Conservation (phyloP, 2,888 invertebrate genomes). For the Parelbella ahira region DNA sequence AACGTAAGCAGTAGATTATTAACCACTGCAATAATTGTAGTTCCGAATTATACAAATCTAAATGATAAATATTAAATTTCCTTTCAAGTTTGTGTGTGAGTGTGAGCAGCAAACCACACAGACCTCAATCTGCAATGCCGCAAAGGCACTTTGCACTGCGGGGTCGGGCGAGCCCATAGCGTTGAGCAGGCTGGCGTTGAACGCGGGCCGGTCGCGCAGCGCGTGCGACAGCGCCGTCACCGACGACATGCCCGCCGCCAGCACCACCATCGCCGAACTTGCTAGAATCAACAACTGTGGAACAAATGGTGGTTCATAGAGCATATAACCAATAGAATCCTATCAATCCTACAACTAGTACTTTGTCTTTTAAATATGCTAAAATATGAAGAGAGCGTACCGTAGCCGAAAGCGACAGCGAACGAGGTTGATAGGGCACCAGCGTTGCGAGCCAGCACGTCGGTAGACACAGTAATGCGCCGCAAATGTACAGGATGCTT, state of each 20-base stretch:
- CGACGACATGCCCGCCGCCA: conserved; percentile 55
- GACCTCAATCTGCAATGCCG: conserved; percentile 68
- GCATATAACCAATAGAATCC: no score
- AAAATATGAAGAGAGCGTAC: conserved; percentile 33
- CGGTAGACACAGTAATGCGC: conserved; percentile 62
- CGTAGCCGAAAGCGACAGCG: conserved; percentile 47
- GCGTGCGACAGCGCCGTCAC: conserved; percentile 48
- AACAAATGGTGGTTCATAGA: no score
- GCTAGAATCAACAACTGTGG: conserved; percentile 55
- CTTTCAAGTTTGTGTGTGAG: no score
- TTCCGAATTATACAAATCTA: no score
- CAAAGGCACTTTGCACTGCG: conserved; percentile 54
- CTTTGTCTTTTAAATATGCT: no score
- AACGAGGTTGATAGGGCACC: conserved; percentile 58
- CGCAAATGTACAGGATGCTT: conserved; percentile 52
- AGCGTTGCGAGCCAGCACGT: conserved; percentile 66
- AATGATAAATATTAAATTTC: no score
- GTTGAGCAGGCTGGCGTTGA: conserved; percentile 64
- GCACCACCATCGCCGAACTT: conserved; percentile 54
- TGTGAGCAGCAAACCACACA: not conserved
- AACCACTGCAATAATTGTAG: no score
- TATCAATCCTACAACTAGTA: no score
- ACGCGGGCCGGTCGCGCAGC: conserved; percentile 48
- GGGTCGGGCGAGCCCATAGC: conserved; percentile 52
- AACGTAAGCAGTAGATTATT: no score